Evolutionary conservation across 2,888 invertebrate species (phyloP), one percentile per base, ranked within the genome.

Genomic region (Heliconius cydno): DNA sequence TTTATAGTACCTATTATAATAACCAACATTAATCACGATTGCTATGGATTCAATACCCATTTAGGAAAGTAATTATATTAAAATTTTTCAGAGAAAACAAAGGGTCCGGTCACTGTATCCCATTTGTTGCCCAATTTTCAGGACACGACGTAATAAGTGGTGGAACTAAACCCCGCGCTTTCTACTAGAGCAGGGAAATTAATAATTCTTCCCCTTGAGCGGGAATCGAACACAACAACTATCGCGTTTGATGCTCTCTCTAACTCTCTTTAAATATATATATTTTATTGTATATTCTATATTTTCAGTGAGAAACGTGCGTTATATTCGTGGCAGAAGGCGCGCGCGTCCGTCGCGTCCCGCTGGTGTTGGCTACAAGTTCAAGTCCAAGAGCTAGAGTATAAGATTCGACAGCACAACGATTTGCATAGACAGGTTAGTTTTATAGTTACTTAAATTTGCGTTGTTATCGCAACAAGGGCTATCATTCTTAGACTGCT

Each of bases 381-480:
- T n/a, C 98, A 98, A 91, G 97, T 99, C 76, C 97, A 98, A 57
- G 99, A 99, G 93, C 94, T 99, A 88, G 98, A 98, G 89, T 98
- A 98, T 91, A 97, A 97, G 89, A 98, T 98, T 85, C 96, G 98
- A 0, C 98, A 98, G 91, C 97, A 98, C 90, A 97, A 96, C 86
- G 98, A 98, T 81, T 93, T 98, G 79, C 97, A 97, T 87, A 96
- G 96, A 85, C 97, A 97, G 91, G 94, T 94, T 78, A 41, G 57
- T 38, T n/a, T 30, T 22, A n/a, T 67, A 15, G 5, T 65, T 28
- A 28, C 15, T 65, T 28, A 63, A 60, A n/a, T 13, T 46, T 15
- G 13, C 41, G 41, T 41, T 46, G 46, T 46, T 46, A 46, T 46
- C 15, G 46, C 15, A 46, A 15, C 15, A 6, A 46, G 46, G 15